Percentiles rank a stretch among this genome's conserved stretches.
Conservation (phyloP, 2,113 vertebrate species). For the Egretta garzetta region DNA sequence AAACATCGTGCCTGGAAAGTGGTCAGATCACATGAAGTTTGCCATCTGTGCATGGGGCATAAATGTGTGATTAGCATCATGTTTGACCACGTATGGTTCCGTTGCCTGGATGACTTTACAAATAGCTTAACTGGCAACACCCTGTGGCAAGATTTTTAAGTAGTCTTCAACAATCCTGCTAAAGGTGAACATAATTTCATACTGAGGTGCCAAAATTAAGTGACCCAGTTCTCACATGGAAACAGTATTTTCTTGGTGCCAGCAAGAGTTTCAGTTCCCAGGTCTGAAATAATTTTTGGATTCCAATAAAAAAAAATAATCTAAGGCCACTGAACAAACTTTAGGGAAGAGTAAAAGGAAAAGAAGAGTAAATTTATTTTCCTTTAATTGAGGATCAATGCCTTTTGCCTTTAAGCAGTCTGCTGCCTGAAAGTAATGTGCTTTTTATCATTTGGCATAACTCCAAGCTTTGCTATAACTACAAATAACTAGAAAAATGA, state of each 20-base stretch:
- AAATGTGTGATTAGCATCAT: neutral
- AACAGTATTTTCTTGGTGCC: neutral
- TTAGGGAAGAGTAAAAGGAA: neutral
- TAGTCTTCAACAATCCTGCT: neutral
- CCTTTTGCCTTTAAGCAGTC: neutral
- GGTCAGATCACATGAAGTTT: neutral
- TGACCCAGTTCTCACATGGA: neutral
- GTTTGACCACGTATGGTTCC: neutral
- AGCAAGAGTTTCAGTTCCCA: neutral
- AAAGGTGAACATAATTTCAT: neutral
- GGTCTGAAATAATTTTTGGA: neutral
- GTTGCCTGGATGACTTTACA: neutral
- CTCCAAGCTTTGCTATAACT: neutral
- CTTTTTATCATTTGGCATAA: neutral
- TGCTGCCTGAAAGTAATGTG: neutral
- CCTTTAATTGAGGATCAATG: neutral
- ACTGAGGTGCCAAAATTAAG: neutral
- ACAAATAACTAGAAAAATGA: neutral
- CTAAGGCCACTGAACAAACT: neutral
- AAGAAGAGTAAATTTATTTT: slow-evolving; percentile 11
- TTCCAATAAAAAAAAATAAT: neutral
- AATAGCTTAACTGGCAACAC: neutral
- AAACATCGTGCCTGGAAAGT: neutral
- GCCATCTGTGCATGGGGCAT: neutral
- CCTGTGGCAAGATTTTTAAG: neutral